Percentiles rank a stretch among this genome's conserved stretches.
phyloP scores from a whole-genome alignment of 2,888 invertebrate species.

The Periphyllus acericola region DNA sequence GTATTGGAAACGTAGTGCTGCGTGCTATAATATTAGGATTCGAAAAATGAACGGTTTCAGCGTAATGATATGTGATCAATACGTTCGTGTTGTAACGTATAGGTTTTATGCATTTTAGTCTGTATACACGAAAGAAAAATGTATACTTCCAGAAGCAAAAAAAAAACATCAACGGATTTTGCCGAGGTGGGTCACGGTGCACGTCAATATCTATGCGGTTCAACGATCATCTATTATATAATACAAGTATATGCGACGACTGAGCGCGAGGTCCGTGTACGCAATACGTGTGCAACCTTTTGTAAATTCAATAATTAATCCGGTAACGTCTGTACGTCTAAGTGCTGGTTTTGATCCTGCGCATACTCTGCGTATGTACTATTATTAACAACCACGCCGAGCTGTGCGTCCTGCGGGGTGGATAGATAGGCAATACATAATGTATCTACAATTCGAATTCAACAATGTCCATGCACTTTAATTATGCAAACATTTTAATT shows the following conservation, averaged over 20 bases:
- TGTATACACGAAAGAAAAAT: neutral
- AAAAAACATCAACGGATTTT: neutral
- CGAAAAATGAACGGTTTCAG: too few species aligned
- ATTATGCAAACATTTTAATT: neutral
- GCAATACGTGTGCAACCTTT: neutral
- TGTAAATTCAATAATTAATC: slow-evolving; percentile 2
- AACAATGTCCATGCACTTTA: neutral
- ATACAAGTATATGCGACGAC: neutral
- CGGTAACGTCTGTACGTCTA: neutral
- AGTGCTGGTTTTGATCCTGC: neutral
- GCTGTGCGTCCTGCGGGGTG: neutral
- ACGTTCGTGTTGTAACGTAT: too few species aligned
- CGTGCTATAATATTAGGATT: too few species aligned
- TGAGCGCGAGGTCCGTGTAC: neutral
- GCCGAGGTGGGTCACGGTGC: neutral
- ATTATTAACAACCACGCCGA: neutral
- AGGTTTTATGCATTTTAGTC: neutral
- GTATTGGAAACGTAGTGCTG: too few species aligned
- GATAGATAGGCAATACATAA: neutral
- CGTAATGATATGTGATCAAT: too few species aligned
- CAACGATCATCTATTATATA: too few species aligned
- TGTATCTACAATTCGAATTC: neutral
- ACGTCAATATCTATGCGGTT: too few species aligned
- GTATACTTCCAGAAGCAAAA: neutral
- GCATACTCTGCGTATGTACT: neutral